phyloP scores from a whole-genome alignment of 2,888 invertebrate species.

The Scaptomyza reducta region DNA sequence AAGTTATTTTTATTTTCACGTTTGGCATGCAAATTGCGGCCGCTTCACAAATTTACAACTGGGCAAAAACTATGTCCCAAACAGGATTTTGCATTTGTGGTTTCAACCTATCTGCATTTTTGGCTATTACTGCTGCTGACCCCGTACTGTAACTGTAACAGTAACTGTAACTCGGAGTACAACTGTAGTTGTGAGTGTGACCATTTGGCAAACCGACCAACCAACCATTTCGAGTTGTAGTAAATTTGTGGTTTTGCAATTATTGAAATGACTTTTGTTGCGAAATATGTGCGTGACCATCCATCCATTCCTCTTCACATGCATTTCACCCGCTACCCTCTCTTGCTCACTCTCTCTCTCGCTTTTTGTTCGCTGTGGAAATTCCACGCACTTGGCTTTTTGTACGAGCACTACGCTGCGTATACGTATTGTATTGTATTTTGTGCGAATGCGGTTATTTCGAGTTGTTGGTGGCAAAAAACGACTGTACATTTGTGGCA shows the following conservation, averaged over 20 bases:
- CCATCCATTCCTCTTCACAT: neutral
- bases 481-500: constrained; percentile 76
- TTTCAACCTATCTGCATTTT: constrained; percentile 56
- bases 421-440: constrained; percentile 51
- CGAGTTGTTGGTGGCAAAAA: constrained; percentile 69
- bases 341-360: neutral
- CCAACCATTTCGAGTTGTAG: constrained; percentile 76
- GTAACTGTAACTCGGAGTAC: constrained; percentile 8
- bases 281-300: constrained; percentile 57
- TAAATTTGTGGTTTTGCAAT: constrained; percentile 83
- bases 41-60: constrained; percentile 66
- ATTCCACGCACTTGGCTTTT: constrained; percentile 64
- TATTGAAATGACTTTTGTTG: constrained; percentile 82
- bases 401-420: constrained; percentile 45
- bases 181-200: constrained; percentile 46
- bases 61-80: constrained; percentile 59
- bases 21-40: constrained; percentile 75
- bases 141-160: constrained; percentile 23
- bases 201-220: constrained; percentile 56
- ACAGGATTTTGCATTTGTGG: constrained; percentile 77
- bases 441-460: constrained; percentile 33
- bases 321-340: neutral
- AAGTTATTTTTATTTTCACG: constrained; percentile 75
- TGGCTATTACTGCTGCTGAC: constrained; percentile 15
- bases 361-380: constrained; percentile 49